Evolutionary conservation across 2,888 invertebrate genomes (phyloP), one percentile per base, ranked within the genome.

Genomic region (Tromatobia lineatoria): DNA sequence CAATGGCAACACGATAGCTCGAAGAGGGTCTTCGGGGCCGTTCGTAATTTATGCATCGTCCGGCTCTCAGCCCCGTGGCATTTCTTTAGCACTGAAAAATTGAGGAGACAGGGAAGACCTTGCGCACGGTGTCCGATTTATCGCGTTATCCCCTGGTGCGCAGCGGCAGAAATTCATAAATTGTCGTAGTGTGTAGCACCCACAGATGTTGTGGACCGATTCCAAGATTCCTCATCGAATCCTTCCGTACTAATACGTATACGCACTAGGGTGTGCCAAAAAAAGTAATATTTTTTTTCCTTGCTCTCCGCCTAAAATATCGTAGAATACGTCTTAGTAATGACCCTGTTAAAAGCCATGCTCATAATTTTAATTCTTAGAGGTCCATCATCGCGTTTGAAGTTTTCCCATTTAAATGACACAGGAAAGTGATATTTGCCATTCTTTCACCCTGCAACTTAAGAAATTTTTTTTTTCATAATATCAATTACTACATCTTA

Each of bases 61-160:
- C 29, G 47, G 13, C 59, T 47, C 59, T 18, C 47, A 29, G 47
- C 29, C 38, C 64, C 64, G 75, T 34, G 75, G 64, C 50, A 57
- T 64, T 75, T 66, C 42, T 75, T 47, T 78, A 57, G 59, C 71
- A 71, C 67, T 50, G 71, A 80, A 42, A 81, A 81, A 81, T 81
- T 78, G 78, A 78, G 38, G 64, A 74, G 71, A 74, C 75, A 71
- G 66, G 38, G 59, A 70, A 78, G 84, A 84, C 81, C 84, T 84
- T 84, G 84, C 50, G 42, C 73, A n/a, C 69, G 71, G 74, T 78
- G 74, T 84, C 84, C 73, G 77, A 81, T 84, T 81, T 66, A 80
- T 67, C 59, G 81, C 64, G 69, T 74, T 64, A 57, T 74, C 74
- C 69, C 54, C 64, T 23, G n/a, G 29, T 64, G 50, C 50, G 15